Percentiles rank a stretch among this genome's conserved stretches.
phyloP scores from a whole-genome alignment of 2,888 invertebrate species.

The Alloscopus bannaensis region DNA sequence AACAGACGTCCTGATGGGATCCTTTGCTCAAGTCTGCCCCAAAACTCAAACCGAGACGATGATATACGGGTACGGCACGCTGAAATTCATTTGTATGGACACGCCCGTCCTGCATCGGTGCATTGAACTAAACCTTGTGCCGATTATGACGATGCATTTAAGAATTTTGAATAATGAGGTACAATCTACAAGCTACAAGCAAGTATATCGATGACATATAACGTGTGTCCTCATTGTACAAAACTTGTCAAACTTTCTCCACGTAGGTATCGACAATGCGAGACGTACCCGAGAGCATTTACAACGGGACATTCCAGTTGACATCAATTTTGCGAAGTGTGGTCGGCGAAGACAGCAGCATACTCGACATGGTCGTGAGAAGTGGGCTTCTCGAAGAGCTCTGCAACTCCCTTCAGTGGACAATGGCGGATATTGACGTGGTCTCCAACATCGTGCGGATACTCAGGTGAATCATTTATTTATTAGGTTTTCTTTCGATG shows the following conservation, averaged over 20 bases:
- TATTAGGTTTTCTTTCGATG: slow-evolving; percentile 12
- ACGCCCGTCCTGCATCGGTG: slow-evolving; percentile 61
- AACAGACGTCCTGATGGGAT: slow-evolving; percentile 68
- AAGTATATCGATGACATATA: slow-evolving; percentile 28
- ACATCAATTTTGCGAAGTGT: slow-evolving; percentile 72
- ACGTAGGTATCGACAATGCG: slow-evolving; percentile 21
- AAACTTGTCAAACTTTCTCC: no score
- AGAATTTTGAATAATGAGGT: slow-evolving; percentile 69
- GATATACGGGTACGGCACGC: slow-evolving; percentile 72
- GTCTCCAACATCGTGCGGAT: slow-evolving; percentile 71
- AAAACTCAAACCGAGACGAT: slow-evolving; percentile 71
- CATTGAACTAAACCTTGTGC: slow-evolving; percentile 67
- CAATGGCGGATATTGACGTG: slow-evolving; percentile 71
- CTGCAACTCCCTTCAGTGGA: slow-evolving; percentile 69
- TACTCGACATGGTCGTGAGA: slow-evolving; percentile 60
- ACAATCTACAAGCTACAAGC: no score
- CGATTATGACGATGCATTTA: slow-evolving; percentile 70
- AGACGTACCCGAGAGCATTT: slow-evolving; percentile 66
- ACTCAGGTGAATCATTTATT: slow-evolving; percentile 63
- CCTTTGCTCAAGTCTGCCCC: slow-evolving; percentile 69
- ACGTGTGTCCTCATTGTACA: no score
- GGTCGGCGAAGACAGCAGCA: slow-evolving; percentile 69
- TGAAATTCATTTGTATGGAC: slow-evolving; percentile 71
- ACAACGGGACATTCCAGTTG: slow-evolving; percentile 71
- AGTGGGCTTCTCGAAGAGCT: slow-evolving; percentile 70